phyloP scores from a whole-genome alignment of 2,888 invertebrate genomes.

The Pachliopta kotzebuea region DNA sequence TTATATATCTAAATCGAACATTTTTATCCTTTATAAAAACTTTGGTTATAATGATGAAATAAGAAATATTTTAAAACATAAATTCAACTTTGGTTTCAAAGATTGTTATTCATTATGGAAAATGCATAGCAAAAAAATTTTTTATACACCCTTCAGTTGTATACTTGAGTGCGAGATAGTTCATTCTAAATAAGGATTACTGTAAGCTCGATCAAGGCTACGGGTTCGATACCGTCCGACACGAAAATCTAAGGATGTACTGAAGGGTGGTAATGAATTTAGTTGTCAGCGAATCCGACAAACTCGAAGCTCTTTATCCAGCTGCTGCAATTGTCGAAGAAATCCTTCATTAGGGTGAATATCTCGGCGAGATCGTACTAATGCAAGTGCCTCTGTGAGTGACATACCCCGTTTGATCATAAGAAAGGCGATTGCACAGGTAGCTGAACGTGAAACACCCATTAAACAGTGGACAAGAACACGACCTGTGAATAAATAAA shows the following conservation, averaged over 20 bases:
- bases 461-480: constrained; percentile 90
- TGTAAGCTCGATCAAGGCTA: constrained; percentile 62
- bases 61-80: neutral
- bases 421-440: constrained; percentile 89
- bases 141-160: constrained; percentile 17
- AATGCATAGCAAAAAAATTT: constrained; percentile 4
- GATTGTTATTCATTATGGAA: neutral
- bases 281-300: constrained; percentile 73
- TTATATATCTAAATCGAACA: neutral
- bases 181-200: constrained; percentile 41
- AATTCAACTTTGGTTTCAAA: neutral
- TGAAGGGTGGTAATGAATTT: constrained; percentile 51
- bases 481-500: constrained; percentile 81
- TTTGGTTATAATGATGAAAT: neutral
- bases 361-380: constrained; percentile 85
- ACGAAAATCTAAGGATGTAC: constrained; percentile 46
- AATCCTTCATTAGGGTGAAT: constrained; percentile 91
- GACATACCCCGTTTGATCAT: constrained; percentile 90
- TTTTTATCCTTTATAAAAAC: neutral
- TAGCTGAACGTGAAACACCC: constrained; percentile 91
- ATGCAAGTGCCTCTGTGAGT: constrained; percentile 86
- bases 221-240: constrained; percentile 52
- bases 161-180: constrained; percentile 3
- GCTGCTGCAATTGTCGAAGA: constrained; percentile 86
- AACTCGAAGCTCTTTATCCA: constrained; percentile 82